Evolutionary conservation across 2,797 vertebrate genomes (phyloP).

Genomic region (Pogonophryne albipinna): DNA sequence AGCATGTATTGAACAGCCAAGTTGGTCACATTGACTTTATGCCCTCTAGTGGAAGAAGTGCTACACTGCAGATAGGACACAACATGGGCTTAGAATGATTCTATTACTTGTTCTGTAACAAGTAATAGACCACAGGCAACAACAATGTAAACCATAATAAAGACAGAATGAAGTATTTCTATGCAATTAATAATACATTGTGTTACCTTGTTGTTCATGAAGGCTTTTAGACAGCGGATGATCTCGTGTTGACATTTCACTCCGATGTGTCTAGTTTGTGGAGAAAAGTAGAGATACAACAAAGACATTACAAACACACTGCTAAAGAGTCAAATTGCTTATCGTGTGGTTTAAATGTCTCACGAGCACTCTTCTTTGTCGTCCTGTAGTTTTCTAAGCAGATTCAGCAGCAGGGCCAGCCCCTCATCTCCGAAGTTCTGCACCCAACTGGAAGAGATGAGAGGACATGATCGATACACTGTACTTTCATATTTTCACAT

Average conservation of each 20-base stretch:
- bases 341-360: slow-evolving; percentile 35
- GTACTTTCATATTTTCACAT: neutral
- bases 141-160: neutral
- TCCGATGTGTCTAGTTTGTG: slow-evolving; percentile 64
- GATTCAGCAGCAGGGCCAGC: slow-evolving; percentile 86
- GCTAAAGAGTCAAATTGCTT: neutral
- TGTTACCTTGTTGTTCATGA: slow-evolving; percentile 95
- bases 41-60: slow-evolving; percentile 45
- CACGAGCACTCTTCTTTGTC: slow-evolving; percentile 87
- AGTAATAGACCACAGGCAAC: neutral
- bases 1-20: neutral
- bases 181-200: neutral
- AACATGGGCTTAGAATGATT: neutral
- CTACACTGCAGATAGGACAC: slow-evolving; percentile 18
- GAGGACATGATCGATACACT: neutral
- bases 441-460: slow-evolving; percentile 88
- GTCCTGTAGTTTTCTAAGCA: slow-evolving; percentile 88
- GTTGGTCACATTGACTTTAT: neutral
- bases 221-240: slow-evolving; percentile 94
- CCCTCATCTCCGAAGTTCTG: slow-evolving; percentile 94
- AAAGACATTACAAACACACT: slow-evolving; percentile 14
- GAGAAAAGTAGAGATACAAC: slow-evolving; percentile 1
- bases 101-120: neutral
- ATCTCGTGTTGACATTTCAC: slow-evolving; percentile 92
- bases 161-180: neutral